phyloP scores from a whole-genome alignment of 1,140 invertebrate genomes.

The Babylonia areolata region DNA sequence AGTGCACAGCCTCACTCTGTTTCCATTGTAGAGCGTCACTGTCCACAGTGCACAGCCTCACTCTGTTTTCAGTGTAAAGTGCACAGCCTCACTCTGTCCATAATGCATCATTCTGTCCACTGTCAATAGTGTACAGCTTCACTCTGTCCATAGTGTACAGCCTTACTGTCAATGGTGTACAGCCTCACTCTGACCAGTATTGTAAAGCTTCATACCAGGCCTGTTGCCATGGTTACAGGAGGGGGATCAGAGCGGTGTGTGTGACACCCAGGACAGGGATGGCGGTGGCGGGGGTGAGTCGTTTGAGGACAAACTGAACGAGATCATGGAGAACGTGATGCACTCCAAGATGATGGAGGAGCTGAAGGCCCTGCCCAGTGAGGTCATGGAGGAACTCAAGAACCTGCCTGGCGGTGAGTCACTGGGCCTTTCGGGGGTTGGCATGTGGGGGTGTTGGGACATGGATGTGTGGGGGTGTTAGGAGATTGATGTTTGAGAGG shows the following conservation, averaged over 20 bases:
- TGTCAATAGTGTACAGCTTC: no score
- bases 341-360: conserved; percentile 44
- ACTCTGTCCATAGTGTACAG: no score
- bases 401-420: conserved; percentile 7
- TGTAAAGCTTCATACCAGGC: not conserved
- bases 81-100: not conserved
- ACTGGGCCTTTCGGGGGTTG: no score
- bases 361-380: conserved; percentile 34
- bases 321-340: conserved; percentile 30
- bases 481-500: no score
- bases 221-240: not conserved
- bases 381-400: conserved; percentile 36
- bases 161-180: no score
- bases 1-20: no score
- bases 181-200: not conserved
- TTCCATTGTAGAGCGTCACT: no score
- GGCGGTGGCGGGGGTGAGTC: not conserved
- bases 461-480: no score
- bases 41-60: no score
- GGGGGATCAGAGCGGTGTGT: not conserved
- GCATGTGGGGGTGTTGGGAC: no score
- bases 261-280: not conserved
- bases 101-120: no score
- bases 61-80: no score
- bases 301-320: not conserved